Evolutionary conservation across 2,888 invertebrate species (phyloP).

Genomic region (Drosophila crucigera): DNA sequence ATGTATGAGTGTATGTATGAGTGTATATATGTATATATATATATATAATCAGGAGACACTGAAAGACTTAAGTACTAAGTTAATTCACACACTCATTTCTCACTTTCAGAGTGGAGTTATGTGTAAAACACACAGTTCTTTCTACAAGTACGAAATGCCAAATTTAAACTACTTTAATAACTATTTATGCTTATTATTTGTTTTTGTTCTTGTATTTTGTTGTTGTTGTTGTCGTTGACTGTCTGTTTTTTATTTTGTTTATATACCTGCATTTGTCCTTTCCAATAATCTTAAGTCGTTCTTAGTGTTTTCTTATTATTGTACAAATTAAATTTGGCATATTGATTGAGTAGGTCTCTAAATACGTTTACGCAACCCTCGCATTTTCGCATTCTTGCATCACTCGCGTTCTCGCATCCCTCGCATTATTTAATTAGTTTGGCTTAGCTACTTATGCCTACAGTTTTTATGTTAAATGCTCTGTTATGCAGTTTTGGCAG

Average conservation of each 20-base stretch:
- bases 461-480: slow-evolving; percentile 57
- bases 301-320: slow-evolving; percentile 36
- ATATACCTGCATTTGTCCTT: slow-evolving; percentile 78
- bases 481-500: slow-evolving; percentile 69
- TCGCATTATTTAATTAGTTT: slow-evolving; percentile 51
- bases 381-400: slow-evolving; percentile 1
- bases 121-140: slow-evolving; percentile 30
- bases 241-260: slow-evolving; percentile 46
- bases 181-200: slow-evolving; percentile 20
- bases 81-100: slow-evolving; percentile 32
- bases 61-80: slow-evolving; percentile 2
- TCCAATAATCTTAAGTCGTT: slow-evolving; percentile 49
- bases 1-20: slow-evolving; percentile 11
- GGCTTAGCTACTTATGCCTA: slow-evolving; percentile 74
- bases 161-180: slow-evolving; percentile 49
- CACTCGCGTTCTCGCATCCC: background rate
- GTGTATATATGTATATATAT: slow-evolving; percentile 3
- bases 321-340: slow-evolving; percentile 71
- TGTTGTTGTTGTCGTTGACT: slow-evolving; percentile 39
- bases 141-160: slow-evolving; percentile 51
- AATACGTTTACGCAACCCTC: slow-evolving; percentile 24
- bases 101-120: slow-evolving; percentile 18
- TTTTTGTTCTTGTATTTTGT: slow-evolving; percentile 2
- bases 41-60: slow-evolving; percentile 2
- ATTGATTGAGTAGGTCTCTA: slow-evolving; percentile 69